Evolutionary conservation across 1,140 invertebrate species (phyloP), one percentile per base, ranked within the genome.

Genomic region (Pogonognathellus flavescens): DNA sequence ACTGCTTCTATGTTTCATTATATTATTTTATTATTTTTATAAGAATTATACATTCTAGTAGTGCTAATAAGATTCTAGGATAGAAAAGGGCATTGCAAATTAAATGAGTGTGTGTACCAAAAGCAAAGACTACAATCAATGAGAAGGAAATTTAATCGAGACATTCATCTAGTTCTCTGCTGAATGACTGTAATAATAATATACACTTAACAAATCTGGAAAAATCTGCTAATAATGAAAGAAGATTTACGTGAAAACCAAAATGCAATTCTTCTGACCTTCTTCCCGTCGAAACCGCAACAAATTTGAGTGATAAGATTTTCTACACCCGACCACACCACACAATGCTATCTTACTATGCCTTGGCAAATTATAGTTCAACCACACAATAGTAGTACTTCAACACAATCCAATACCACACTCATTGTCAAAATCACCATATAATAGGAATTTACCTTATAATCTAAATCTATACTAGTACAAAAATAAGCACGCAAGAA

Each of bases 281-380:
- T 76, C 41, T 76, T 50, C 70, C 41, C 41, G 31, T 50, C 25
- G 16, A 10, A 49, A 50, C 70, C 70, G 70, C 70, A 76, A 49
- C 25, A n/a, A 76, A 25, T 66, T 66, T 66, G 70, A 14, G n/a
- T 13, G 11, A 41, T 49, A 76, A 20, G 59, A 62, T 62, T 62
- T n/a, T 76, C 25, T 49, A 57, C n/a, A 76, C 41, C 70, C 70
- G 70, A 76, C 70, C 70, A 76, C 70, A 76, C 25, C 41, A 57
- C 59, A 62, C 16, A 18, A 62, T 62, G n/a, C 14, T 18, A 62
- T 62, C 53, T 18, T n/a, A 57, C 9, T 14, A n/a, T 4, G 11
- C n/a, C n/a, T 57, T 14, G 10, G n/a, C 53, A 20, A 22, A 60
- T 60, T 20, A 66, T 66, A 66, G 22, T 25, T 66, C 22, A 66